These are phyloP conservation scores for Syrmaticus mikado DNA, from an alignment of 2,113 vertebrate genomes.

Conservation along the genomic window DNA sequence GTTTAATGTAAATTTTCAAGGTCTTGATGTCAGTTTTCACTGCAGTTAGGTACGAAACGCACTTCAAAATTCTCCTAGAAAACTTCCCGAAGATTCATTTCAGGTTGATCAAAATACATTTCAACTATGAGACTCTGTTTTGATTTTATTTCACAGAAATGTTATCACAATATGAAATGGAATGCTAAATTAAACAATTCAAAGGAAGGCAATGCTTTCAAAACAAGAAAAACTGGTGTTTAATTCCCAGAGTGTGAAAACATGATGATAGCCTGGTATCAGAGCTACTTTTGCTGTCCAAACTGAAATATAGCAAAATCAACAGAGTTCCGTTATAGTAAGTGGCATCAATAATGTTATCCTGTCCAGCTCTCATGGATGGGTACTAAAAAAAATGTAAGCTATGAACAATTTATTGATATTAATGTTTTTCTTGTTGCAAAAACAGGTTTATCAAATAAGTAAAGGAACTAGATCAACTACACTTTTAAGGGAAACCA, in stretches of 20 bases:
- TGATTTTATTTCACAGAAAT: neutral
- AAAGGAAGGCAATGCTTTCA: conserved; percentile 2
- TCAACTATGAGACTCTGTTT: neutral
- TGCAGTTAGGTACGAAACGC: neutral
- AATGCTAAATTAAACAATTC: neutral
- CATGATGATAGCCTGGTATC: neutral
- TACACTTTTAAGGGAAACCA: neutral
- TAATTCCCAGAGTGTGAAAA: neutral
- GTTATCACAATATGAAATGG: neutral
- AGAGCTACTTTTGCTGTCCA: neutral
- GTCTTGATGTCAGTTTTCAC: neutral
- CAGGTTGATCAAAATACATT: neutral
- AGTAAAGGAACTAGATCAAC: neutral
- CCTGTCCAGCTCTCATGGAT: neutral
- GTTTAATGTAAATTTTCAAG: conserved; percentile 7
- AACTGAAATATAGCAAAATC: neutral
- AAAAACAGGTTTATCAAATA: neutral
- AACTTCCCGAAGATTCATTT: neutral
- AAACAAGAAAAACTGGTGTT: neutral
- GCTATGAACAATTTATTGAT: neutral
- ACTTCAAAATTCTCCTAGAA: neutral
- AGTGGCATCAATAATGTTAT: neutral
- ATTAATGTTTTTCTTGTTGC: neutral
- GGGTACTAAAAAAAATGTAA: neutral
- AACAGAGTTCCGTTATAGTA: neutral